phyloP scores from a whole-genome alignment of 2,797 vertebrate genomes.

The Thalassophryne amazonica region DNA sequence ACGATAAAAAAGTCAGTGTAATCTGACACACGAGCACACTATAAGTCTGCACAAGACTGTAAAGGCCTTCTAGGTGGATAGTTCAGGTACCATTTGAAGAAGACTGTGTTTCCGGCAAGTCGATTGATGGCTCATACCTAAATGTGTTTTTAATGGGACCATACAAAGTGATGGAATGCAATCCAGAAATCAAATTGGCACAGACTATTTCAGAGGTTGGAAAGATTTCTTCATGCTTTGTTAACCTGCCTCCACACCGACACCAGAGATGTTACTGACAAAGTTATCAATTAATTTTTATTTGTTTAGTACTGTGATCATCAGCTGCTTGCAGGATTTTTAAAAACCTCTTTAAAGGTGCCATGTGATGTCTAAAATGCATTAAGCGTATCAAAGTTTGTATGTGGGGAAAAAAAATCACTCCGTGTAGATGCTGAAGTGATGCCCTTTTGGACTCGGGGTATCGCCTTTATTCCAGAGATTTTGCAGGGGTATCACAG shows the following conservation, averaged over 20 bases:
- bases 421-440: no score
- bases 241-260: background rate
- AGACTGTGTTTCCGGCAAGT: slow-evolving; percentile 20
- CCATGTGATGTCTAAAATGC: no score
- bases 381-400: no score
- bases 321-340: no score
- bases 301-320: no score
- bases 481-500: no score
- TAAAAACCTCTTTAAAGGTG: no score
- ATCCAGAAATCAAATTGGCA: background rate
- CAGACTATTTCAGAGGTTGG: background rate
- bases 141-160: slow-evolving; percentile 12
- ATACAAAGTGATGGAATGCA: slow-evolving; percentile 3
- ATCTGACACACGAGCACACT: slow-evolving; percentile 19
- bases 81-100: slow-evolving; percentile 26
- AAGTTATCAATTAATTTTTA: no score
- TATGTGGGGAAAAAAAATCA: no score
- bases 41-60: slow-evolving; percentile 19
- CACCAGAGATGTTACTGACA: no score
- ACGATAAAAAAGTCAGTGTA: slow-evolving; percentile 30
- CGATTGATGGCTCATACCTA: background rate
- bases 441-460: no score
- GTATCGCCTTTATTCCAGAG: no score
- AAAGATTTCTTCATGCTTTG: background rate
- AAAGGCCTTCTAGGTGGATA: slow-evolving; percentile 14